A percentile compares a stretch with the other conserved stretches of the same genome.
Conservation (phyloP, 2,113 vertebrate species). For the Halichoerus grypus region DNA sequence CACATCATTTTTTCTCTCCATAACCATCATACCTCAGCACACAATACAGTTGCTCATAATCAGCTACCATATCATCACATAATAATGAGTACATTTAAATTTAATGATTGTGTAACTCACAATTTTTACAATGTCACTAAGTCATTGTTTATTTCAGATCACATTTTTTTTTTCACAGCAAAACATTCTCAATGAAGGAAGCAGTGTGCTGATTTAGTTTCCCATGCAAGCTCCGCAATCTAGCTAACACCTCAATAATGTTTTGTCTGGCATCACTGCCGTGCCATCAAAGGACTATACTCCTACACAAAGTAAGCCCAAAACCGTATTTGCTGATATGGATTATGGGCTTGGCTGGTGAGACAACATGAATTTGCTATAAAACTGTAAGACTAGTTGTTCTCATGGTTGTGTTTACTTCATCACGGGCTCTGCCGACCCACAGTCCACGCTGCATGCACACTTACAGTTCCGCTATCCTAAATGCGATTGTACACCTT, state of each 20-base stretch:
- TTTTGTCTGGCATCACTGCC: neutral
- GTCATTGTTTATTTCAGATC: neutral
- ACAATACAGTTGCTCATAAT: neutral
- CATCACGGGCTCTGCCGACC: neutral
- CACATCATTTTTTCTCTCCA: neutral
- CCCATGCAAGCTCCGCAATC: neutral
- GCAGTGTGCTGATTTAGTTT: neutral
- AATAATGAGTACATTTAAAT: neutral
- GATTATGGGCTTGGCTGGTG: neutral
- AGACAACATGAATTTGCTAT: neutral
- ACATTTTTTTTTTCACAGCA: neutral
- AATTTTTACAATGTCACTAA: neutral
- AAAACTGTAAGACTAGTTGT: neutral
- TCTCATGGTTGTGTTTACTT: neutral
- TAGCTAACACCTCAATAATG: neutral
- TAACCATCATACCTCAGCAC: neutral
- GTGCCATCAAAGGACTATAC: neutral
- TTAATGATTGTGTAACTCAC: neutral
- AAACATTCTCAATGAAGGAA: neutral
- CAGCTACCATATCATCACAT: neutral
- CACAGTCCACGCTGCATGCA: neutral
- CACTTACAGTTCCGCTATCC: neutral
- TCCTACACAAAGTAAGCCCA: neutral
- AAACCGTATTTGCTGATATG: neutral
- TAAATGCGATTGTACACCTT: neutral